Evolutionary conservation across 1,140 invertebrate genomes (phyloP).

Genomic region (honey bee (Apis mellifera)): DNA sequence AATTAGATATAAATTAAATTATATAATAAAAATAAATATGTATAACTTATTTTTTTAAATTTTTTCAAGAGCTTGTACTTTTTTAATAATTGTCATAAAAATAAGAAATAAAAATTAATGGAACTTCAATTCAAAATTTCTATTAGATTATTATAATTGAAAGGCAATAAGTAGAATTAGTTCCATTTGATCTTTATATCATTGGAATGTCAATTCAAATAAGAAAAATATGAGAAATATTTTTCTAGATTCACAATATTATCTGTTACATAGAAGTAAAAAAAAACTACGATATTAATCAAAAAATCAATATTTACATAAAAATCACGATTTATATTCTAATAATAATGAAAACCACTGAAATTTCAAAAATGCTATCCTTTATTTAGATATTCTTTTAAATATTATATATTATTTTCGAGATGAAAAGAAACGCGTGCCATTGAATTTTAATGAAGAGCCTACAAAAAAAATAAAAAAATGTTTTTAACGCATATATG

Average conservation of each 20-base stretch:
- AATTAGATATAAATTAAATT: no score
- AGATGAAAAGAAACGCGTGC: background rate
- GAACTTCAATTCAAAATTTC: background rate
- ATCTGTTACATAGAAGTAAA: background rate
- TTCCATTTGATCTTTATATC: constrained; percentile 25
- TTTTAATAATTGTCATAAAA: no score
- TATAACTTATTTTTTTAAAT: no score
- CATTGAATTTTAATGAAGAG: background rate
- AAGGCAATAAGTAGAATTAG: constrained; percentile 25
- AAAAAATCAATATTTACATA: no score
- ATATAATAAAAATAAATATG: no score
- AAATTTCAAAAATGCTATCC: no score
- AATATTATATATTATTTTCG: background rate
- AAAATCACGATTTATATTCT: no score
- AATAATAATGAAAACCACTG: no score
- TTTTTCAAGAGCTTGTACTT: no score
- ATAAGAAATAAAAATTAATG: no score
- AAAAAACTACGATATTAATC: background rate
- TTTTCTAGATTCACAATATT: constrained; percentile 34
- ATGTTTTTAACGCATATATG: constrained; percentile 27
- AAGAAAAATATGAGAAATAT: constrained; percentile 52
- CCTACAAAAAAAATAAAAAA: constrained; percentile 12
- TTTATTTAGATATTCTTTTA: background rate
- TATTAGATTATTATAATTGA: background rate
- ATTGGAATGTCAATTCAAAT: constrained; percentile 49